Base-by-base conservation (phyloP, 2,113 vertebrate genomes). In the Apeltes quadracus region DNA sequence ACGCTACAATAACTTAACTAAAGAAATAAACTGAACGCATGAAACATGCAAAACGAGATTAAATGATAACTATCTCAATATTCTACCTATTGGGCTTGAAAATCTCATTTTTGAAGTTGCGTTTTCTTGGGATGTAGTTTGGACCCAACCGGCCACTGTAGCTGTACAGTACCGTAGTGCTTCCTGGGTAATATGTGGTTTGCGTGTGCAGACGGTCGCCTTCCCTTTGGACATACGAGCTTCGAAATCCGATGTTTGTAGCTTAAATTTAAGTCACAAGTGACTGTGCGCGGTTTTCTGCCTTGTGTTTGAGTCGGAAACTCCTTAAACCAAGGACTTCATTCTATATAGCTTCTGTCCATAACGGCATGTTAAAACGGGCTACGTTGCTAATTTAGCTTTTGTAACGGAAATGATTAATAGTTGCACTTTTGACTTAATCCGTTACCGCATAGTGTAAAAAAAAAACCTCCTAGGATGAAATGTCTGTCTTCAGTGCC, bases 351-450 rank as follows among this genome's bases (percentile, higher is more conserved):
- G 27, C 9, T 15, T 56, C 0, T 48, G 14, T 34, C 25, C 8
- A 13, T 41, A n/a, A 51, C 29, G 14, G 65, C 67, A 20, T 22
- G 10, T 69, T 23, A 44, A 68, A 76, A 20, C 2, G 61, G 8
- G 83, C 84, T 85, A 87, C 9, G 41, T 44, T 71, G 88, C 89
- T 89, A 88, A 85, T 18, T 48, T 88, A 85, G 87, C 84, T 70
- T 51, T 7, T 10, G 5, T 23, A 25, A 66, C 75, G 61, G 38
- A 53, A 43, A 61, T 4, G 20, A 55, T 48, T n/a, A 64, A 46
- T 44, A 29, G 61, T 44, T 50, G 41, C 23, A 61, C 22, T 41
- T n/a, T 34, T 0, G 62, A 61, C 61, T 41, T 58, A 27, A 61
- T 43, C 10, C 50, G 27, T 23, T 5, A 18, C 4, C 14, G 14